Evolutionary conservation across 2,888 invertebrate genomes (phyloP), one percentile per base, ranked within the genome.

Genomic region (Ophioninae sp.): DNA sequence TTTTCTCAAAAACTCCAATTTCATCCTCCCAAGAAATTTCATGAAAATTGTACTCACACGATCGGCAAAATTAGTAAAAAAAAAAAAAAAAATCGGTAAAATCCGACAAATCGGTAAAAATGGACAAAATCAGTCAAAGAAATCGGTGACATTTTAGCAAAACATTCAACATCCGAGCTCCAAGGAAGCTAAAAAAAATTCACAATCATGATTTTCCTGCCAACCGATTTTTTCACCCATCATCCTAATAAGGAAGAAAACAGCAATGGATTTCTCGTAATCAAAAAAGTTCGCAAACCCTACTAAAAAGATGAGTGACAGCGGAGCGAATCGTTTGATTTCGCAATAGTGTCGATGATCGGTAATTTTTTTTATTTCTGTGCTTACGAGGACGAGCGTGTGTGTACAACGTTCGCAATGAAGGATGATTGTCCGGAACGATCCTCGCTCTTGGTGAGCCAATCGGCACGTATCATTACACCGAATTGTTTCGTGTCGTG

Each of bases 391-490:
- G 13, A 50, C 50, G 17, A 6, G 5, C 6, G 50, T 17, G 50
- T 10, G 50, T 50, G 50, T 39, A 65, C 0, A 23, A 2, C 59
- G 68, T 17, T n/a, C 21, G 21, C 30, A 67, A 37, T 76, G 37
- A 59, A 61, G 65, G 57, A 76, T 57, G 67, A 76, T 37, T 41
- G 62, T 64, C 37, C 79, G 39, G 70, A 82, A 65, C 23, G 62
- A 37, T 39, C 39, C 37, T 72, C 76, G 44, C 64, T 50, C 37
- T 56, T 44, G n/a, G 61, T 50, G 75, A 69, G 67, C 69, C 62
- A 37, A 79, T 84, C 78, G 81, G 67, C 81, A 75, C 79, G 56
- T 82, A 74, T 85, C 57, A 82, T 85, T 84, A 85, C 39, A 70
- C 62, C 76, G 79, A 84, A 77, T 84, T 84, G 72, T 68, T 69